Conservation (phyloP, 1,140 invertebrate genomes). For the Macrotrachela quadricornifera region DNA sequence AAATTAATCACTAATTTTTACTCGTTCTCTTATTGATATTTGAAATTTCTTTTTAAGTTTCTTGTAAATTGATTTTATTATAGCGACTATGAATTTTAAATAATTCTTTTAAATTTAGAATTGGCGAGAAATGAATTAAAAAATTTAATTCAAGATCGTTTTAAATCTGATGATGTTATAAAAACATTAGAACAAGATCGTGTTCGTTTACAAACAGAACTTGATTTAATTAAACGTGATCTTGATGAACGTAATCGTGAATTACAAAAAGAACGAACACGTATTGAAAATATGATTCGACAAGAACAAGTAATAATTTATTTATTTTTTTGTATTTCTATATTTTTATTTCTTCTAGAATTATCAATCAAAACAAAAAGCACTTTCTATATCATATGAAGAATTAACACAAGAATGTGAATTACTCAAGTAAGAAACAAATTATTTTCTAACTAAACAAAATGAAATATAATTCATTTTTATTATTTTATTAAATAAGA, state of each 20-base stretch:
- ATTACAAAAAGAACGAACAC: not conserved
- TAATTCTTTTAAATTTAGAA: too few relatives aligned
- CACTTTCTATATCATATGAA: not conserved
- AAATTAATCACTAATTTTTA: too few relatives aligned
- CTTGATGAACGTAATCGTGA: not conserved
- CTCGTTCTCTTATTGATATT: too few relatives aligned
- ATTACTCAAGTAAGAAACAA: not conserved
- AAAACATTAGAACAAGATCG: constrained; percentile 4
- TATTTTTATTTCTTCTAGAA: not conserved
- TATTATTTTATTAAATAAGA: too few relatives aligned
- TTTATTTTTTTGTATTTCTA: not conserved
- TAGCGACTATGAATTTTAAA: too few relatives aligned
- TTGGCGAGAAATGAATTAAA: too few relatives aligned
- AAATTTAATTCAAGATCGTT: too few relatives aligned
- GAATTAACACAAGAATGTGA: constrained; percentile 1
- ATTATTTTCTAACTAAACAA: not conserved
- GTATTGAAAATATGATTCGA: not conserved
- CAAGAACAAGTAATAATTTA: not conserved
- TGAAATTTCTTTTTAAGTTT: too few relatives aligned
- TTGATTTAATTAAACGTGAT: constrained; percentile 1
- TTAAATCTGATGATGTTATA: too few relatives aligned
- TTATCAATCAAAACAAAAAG: not conserved
- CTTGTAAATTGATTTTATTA: too few relatives aligned
- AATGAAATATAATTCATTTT: too few relatives aligned
- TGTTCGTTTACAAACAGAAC: constrained; percentile 1